Evolutionary conservation across 2,888 invertebrate species (phyloP).

Genomic region (Entomobrya multifasciata): DNA sequence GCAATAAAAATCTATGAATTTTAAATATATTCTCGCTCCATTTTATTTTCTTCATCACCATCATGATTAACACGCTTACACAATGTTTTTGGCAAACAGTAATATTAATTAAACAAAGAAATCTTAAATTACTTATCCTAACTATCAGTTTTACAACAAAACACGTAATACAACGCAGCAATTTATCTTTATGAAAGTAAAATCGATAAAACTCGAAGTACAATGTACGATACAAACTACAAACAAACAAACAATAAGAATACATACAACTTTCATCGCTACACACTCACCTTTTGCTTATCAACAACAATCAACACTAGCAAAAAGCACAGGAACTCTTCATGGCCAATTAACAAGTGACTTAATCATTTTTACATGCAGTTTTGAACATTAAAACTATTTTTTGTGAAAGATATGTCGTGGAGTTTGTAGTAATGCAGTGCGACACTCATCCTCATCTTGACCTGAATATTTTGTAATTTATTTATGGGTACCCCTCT

Average conservation of each 20-base stretch:
- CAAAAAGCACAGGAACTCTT: constrained; percentile 15
- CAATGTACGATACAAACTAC: not conserved
- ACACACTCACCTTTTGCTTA: not conserved
- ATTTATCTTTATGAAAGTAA: constrained; percentile 33
- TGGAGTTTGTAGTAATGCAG: not conserved
- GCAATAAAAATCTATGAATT: no score
- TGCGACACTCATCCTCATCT: not conserved
- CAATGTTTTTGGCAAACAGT: constrained; percentile 17
- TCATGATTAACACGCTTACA: not conserved
- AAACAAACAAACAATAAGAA: not conserved
- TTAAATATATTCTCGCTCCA: no score
- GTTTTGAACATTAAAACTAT: not conserved
- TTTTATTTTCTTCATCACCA: constrained; percentile 12
- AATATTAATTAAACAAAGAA: no score
- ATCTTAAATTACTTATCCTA: not conserved
- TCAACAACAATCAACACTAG: not conserved
- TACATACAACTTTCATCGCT: constrained; percentile 23
- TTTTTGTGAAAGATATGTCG: not conserved
- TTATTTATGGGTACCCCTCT: constrained; percentile 19
- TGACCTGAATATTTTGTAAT: constrained; percentile 23
- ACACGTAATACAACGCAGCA: not conserved
- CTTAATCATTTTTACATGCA: constrained; percentile 5
- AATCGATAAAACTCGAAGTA: constrained; percentile 52
- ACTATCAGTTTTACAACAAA: not conserved
- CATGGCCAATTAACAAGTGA: constrained; percentile 39